phyloP scores from a whole-genome alignment of 2,888 invertebrate genomes.

The Rhagonycha lutea region DNA sequence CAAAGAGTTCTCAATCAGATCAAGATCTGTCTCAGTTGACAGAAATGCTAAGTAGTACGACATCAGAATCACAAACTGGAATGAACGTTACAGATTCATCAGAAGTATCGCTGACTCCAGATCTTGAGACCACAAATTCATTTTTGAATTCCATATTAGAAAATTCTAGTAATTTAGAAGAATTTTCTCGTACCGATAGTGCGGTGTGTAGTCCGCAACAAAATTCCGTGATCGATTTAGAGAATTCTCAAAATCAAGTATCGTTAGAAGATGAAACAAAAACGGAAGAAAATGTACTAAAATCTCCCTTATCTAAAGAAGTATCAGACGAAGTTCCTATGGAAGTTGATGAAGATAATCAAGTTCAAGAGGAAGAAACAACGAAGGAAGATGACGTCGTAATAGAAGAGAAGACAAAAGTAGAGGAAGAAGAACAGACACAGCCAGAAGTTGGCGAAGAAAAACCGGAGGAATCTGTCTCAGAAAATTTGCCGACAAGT shows the following conservation, averaged over 20 bases:
- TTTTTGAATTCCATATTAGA: not conserved
- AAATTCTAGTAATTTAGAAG: not conserved
- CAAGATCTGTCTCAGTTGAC: not conserved
- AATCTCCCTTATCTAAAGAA: not conserved
- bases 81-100: not conserved
- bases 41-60: not conserved
- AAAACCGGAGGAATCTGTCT: not conserved
- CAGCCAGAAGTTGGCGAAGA: not conserved
- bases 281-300: not conserved
- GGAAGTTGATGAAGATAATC: slow-evolving; percentile 40
- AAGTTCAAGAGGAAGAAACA: not conserved
- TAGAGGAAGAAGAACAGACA: not conserved
- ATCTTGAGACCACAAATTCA: not conserved
- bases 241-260: not conserved
- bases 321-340: slow-evolving; percentile 27
- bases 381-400: slow-evolving; percentile 27
- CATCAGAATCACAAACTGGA: not conserved
- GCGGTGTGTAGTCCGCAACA: not conserved
- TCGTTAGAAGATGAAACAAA: not conserved
- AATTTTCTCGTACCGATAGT: not conserved
- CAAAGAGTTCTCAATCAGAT: not conserved
- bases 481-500: not conserved
- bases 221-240: not conserved
- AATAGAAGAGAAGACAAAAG: not conserved
- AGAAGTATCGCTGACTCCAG: not conserved